Conservation (phyloP, 1,140 invertebrate genomes). For the Nephila pilipes region DNA sequence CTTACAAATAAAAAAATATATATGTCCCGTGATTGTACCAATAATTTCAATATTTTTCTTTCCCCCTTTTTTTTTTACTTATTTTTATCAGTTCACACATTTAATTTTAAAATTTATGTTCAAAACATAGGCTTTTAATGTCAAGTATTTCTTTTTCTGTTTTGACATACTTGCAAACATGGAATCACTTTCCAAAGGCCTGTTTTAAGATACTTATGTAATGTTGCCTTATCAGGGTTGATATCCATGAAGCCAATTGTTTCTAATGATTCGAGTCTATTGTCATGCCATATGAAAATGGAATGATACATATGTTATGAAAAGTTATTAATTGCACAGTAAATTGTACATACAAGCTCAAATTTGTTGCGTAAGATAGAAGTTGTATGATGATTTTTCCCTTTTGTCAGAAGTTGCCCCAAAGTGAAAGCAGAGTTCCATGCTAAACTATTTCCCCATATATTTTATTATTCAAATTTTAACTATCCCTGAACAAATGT, state of each 20-base stretch:
- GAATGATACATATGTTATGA: conserved; percentile 77
- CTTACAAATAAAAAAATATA: background rate
- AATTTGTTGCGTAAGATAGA: conserved; percentile 75
- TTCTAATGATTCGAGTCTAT: conserved; percentile 27
- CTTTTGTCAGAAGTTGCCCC: conserved; percentile 78
- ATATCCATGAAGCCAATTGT: conserved; percentile 34
- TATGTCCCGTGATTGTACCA: background rate
- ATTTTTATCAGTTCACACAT: too few species aligned
- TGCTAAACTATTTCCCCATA: conserved; percentile 81
- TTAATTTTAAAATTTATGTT: too few species aligned
- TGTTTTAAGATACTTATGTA: conserved; percentile 6
- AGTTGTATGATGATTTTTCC: conserved; percentile 77
- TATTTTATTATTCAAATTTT: conserved; percentile 82
- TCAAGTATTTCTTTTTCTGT: too few species aligned
- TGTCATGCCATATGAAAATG: conserved; percentile 49
- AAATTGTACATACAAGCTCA: conserved; percentile 76
- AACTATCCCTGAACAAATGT: conserved; percentile 81
- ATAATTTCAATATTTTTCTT: too few species aligned
- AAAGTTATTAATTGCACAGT: conserved; percentile 74
- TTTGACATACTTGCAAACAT: background rate
- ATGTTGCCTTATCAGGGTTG: background rate
- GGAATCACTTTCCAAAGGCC: background rate
- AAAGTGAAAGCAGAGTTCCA: conserved; percentile 80
- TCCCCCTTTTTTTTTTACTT: too few species aligned
- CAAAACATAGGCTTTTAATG: too few species aligned